These are phyloP conservation scores for Oophaga sylvatica DNA, from an alignment of 2,797 vertebrate genomes.

Conservation along the genomic window DNA sequence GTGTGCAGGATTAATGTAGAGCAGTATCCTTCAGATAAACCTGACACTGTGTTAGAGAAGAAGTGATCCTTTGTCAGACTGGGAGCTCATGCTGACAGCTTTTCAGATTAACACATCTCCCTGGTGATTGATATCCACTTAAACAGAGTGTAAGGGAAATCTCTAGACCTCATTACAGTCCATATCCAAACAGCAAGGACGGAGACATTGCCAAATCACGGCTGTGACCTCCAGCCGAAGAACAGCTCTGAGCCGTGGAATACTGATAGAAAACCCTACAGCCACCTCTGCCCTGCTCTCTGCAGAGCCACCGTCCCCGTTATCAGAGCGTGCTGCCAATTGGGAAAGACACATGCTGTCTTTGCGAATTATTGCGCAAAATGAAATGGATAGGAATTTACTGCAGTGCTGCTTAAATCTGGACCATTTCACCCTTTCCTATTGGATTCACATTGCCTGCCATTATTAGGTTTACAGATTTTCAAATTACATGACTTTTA, in stretches of 20 bases:
- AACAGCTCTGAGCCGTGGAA: slow-evolving; percentile 16
- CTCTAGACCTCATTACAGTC: slow-evolving; percentile 58
- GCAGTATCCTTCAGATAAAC: slow-evolving; percentile 46
- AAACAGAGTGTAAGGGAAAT: slow-evolving; percentile 54
- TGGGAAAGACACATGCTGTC: slow-evolving; percentile 2
- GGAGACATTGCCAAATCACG: slow-evolving; percentile 44
- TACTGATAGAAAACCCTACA: slow-evolving; percentile 29
- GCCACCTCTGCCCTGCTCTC: slow-evolving; percentile 3
- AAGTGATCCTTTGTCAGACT: slow-evolving; percentile 46
- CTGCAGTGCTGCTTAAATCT: background rate
- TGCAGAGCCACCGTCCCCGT: background rate
- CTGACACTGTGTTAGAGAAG: slow-evolving; percentile 50
- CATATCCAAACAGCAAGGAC: slow-evolving; percentile 55
- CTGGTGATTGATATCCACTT: slow-evolving; percentile 59
- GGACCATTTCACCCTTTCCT: background rate
- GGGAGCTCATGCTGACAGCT: slow-evolving; percentile 52
- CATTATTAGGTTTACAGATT: background rate
- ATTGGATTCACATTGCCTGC: background rate
- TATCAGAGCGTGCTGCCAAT: background rate
- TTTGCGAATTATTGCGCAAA: slow-evolving; percentile 26
- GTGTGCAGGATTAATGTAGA: slow-evolving; percentile 35
- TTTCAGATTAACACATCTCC: slow-evolving; percentile 56
- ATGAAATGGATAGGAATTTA: slow-evolving; percentile 28
- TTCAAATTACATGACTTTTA: background rate
- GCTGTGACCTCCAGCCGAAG: slow-evolving; percentile 40